These are phyloP conservation scores for Papilio polyxenes DNA, from an alignment of 1,140 invertebrate species.

Conservation along the genomic window DNA sequence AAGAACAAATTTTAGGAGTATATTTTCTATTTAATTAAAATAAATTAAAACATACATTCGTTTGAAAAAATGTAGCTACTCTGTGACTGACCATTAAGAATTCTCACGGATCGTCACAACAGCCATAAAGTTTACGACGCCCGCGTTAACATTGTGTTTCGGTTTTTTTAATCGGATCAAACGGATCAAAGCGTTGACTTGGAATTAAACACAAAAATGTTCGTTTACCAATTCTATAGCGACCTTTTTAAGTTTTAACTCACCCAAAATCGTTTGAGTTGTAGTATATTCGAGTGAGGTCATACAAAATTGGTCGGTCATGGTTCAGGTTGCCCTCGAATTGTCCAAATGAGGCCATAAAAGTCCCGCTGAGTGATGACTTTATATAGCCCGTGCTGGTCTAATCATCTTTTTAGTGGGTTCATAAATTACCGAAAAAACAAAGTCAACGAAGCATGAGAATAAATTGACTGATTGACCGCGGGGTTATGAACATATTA, in stretches of 20 bases:
- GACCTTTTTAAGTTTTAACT: slow-evolving; percentile 37
- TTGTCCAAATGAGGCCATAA: slow-evolving; percentile 68
- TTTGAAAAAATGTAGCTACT: slow-evolving; percentile 41
- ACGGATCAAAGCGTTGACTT: slow-evolving; percentile 51
- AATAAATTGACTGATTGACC: slow-evolving; percentile 43
- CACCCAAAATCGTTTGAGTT: slow-evolving; percentile 26
- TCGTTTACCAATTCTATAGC: slow-evolving; percentile 39
- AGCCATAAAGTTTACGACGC: slow-evolving; percentile 69
- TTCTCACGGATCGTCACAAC: slow-evolving; percentile 65
- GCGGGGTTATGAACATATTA: not conserved
- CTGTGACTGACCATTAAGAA: slow-evolving; percentile 55
- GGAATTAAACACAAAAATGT: slow-evolving; percentile 42
- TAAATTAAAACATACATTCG: slow-evolving; percentile 37
- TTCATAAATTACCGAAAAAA: slow-evolving; percentile 62
- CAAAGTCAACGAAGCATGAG: slow-evolving; percentile 44
- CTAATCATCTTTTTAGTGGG: slow-evolving; percentile 71
- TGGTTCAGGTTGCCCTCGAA: slow-evolving; percentile 65
- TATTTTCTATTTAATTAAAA: slow-evolving; percentile 22
- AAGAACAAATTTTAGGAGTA: not conserved
- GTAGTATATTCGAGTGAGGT: slow-evolving; percentile 40
- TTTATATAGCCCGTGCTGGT: slow-evolving; percentile 56
- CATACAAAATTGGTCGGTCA: slow-evolving; percentile 51
- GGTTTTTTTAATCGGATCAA: slow-evolving; percentile 59
- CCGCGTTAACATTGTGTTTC: slow-evolving; percentile 56
- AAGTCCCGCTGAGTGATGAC: slow-evolving; percentile 66